Evolutionary conservation across 2,888 invertebrate genomes (phyloP).

Genomic region (Crocallis elinguaria): DNA sequence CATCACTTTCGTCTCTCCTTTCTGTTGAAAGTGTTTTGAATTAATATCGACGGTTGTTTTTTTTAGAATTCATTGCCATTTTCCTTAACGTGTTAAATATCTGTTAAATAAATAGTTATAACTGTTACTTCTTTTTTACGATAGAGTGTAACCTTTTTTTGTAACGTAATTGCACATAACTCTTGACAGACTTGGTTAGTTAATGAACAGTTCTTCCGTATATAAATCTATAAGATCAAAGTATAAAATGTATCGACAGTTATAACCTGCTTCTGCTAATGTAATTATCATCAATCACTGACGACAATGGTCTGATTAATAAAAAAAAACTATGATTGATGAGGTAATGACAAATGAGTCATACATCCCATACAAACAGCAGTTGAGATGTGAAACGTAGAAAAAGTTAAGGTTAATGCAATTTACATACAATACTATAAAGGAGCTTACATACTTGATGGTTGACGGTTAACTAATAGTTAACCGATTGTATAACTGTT

Average conservation of each 20-base stretch:
- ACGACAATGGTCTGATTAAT: conserved; percentile 24
- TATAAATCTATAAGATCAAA: not conserved
- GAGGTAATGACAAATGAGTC: conserved; percentile 20
- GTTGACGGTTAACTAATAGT: not conserved
- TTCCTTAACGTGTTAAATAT: conserved; percentile 8
- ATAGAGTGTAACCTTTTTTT: not conserved
- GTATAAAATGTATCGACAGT: conserved; percentile 3
- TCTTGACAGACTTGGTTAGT: too few relatives aligned
- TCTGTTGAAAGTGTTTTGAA: conserved; percentile 60
- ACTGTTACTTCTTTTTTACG: not conserved
- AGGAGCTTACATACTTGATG: not conserved
- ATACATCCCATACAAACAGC: conserved; percentile 22
- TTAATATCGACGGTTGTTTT: not conserved
- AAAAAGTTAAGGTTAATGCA: conserved; percentile 19
- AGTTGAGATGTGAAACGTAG: conserved; percentile 14
- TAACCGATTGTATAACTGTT: too few relatives aligned
- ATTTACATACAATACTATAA: conserved; percentile 29
- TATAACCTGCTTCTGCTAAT: conserved; percentile 6
- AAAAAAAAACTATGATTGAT: conserved; percentile 28
- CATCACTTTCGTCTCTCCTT: conserved; percentile 79
- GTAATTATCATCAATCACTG: conserved; percentile 13
- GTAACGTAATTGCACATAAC: too few relatives aligned
- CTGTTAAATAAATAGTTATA: not conserved
- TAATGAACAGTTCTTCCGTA: too few relatives aligned
- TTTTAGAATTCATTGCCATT: conserved; percentile 31